A percentile compares a stretch with the other conserved stretches of the same genome.
phyloP scores from a whole-genome alignment of 1,140 invertebrate species.

The Drosophila kurseongensis region DNA sequence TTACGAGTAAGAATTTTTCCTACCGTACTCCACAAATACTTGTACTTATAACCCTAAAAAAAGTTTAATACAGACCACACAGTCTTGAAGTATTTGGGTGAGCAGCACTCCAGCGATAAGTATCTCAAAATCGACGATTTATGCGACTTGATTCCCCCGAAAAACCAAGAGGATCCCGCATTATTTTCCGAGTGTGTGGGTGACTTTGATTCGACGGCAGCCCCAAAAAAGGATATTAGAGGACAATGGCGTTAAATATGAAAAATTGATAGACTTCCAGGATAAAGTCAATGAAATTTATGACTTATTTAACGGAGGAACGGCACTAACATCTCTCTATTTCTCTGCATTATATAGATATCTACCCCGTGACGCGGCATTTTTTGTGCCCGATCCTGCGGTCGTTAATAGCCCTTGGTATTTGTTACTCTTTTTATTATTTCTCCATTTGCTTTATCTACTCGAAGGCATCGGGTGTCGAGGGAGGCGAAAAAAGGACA shows the following conservation, averaged over 20 bases:
- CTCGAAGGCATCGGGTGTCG: conserved; percentile 9
- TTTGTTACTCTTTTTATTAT: conserved; percentile 55
- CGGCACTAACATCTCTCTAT: conserved; percentile 24
- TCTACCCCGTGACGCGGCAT: conserved; percentile 56
- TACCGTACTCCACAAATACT: conserved; percentile 10
- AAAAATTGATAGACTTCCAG: conserved; percentile 61
- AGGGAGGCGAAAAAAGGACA: conserved; percentile 21
- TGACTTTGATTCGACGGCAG: not conserved
- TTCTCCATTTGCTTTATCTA: conserved; percentile 58
- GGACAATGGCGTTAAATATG: conserved; percentile 74
- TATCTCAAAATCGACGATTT: conserved; percentile 67
- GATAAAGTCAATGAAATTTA: conserved; percentile 83
- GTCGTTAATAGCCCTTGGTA: conserved; percentile 71
- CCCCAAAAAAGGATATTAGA: conserved; percentile 67
- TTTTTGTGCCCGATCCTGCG: conserved; percentile 57
- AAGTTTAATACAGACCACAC: conserved; percentile 39
- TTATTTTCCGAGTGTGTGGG: conserved; percentile 37
- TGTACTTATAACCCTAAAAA: not conserved
- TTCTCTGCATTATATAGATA: conserved; percentile 1
- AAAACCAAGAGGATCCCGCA: conserved; percentile 53
- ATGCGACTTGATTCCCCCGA: conserved; percentile 66
- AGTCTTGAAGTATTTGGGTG: conserved; percentile 5
- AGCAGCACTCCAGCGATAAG: conserved; percentile 38
- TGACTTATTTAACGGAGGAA: conserved; percentile 68
- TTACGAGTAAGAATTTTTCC: not conserved